phyloP scores from a whole-genome alignment of 2,797 vertebrate species.

The Geotria australis region DNA sequence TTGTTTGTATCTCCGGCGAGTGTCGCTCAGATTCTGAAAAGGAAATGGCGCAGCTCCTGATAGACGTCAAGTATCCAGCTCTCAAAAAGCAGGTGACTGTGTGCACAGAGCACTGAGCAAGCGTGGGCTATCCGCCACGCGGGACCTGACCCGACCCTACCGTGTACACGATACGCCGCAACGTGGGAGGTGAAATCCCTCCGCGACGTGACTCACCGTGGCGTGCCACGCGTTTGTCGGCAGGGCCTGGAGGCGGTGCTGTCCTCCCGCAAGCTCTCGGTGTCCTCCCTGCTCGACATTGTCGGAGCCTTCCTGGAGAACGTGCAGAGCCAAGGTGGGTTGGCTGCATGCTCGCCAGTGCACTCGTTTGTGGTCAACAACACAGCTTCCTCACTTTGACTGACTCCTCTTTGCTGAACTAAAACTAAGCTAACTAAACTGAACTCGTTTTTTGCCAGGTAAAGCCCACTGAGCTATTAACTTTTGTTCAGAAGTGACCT shows the following conservation, averaged over 20 bases:
- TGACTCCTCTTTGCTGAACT: not conserved
- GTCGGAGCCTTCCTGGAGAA: slow-evolving; percentile 27
- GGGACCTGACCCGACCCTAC: too few relatives aligned
- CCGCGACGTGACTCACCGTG: too few relatives aligned
- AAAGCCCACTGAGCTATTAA: too few relatives aligned
- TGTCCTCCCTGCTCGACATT: slow-evolving; percentile 39
- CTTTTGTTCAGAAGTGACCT: too few relatives aligned
- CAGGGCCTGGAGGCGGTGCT: slow-evolving; percentile 71
- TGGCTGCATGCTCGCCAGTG: slow-evolving; percentile 1
- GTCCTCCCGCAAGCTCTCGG: slow-evolving; percentile 28
- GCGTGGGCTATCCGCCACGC: too few relatives aligned
- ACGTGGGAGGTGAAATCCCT: too few relatives aligned
- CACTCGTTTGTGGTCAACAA: not conserved
- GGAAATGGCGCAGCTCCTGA: slow-evolving; percentile 39
- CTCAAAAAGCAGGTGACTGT: slow-evolving; percentile 59
- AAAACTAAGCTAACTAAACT: too few relatives aligned
- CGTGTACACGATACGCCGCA: too few relatives aligned
- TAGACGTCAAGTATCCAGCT: slow-evolving; percentile 79
- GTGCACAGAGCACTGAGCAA: not conserved
- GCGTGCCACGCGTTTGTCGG: slow-evolving; percentile 3
- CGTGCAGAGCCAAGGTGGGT: slow-evolving; percentile 47
- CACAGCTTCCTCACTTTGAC: not conserved
- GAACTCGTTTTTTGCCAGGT: too few relatives aligned
- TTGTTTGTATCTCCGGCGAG: too few relatives aligned
- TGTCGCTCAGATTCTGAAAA: slow-evolving; percentile 10